Evolutionary conservation across 2,113 vertebrate species (phyloP).

Genomic region (Sinocyclocheilus rhinocerous): DNA sequence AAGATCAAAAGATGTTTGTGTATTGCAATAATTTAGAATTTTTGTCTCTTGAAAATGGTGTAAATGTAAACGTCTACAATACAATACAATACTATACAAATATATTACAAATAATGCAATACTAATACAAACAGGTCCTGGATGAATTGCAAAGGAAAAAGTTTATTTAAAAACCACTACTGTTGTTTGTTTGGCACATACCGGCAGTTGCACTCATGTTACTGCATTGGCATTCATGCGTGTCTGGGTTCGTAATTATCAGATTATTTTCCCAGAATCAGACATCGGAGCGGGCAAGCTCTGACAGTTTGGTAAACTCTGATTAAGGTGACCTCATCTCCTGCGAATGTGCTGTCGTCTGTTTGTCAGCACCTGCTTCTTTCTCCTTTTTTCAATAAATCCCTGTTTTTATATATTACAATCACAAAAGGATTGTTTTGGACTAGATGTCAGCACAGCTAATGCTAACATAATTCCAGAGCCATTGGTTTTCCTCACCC

Average conservation of each 20-base stretch:
- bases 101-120: too few relatives aligned
- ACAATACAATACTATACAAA: background rate
- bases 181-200: slow-evolving; percentile 23
- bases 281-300: slow-evolving; percentile 43
- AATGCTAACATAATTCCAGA: slow-evolving; percentile 16
- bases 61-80: background rate
- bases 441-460: background rate
- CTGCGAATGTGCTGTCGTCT: slow-evolving; percentile 18
- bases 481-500: background rate
- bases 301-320: slow-evolving; percentile 52
- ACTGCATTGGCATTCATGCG: slow-evolving; percentile 43
- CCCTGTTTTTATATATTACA: background rate
- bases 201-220: slow-evolving; percentile 35
- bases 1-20: background rate
- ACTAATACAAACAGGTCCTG: background rate
- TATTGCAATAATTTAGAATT: background rate
- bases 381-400: background rate
- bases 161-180: slow-evolving; percentile 9
- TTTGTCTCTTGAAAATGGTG: background rate
- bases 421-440: background rate
- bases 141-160: slow-evolving; percentile 25
- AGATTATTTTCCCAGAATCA: slow-evolving; percentile 54
- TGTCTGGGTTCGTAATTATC: slow-evolving; percentile 53
- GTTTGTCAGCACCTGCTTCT: slow-evolving; percentile 36
- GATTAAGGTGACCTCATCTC: slow-evolving; percentile 50